Evolutionary conservation across 2,888 invertebrate genomes (phyloP).

Genomic region (Lasioglossum oenotherae): DNA sequence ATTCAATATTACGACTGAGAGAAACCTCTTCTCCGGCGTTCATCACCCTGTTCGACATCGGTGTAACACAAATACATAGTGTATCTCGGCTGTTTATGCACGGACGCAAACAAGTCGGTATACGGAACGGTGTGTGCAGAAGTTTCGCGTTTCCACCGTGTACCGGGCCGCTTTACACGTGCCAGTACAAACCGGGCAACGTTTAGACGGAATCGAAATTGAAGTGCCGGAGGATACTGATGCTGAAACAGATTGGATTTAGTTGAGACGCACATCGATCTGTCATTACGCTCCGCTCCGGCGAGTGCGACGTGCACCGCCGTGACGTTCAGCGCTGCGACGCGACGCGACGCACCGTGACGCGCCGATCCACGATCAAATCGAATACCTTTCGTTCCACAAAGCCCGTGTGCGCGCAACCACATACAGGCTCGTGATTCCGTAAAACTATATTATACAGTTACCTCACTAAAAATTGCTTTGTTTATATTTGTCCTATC

Average conservation of each 20-base stretch:
- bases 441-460: background rate
- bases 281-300: constrained; percentile 27
- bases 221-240: constrained; percentile 60
- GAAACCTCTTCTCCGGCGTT: background rate
- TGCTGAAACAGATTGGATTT: constrained; percentile 64
- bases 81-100: constrained; percentile 56
- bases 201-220: constrained; percentile 68
- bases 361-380: background rate
- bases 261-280: constrained; percentile 56
- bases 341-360: background rate
- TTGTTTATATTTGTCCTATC: background rate
- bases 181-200: constrained; percentile 60
- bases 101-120: constrained; percentile 54
- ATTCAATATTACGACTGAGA: background rate
- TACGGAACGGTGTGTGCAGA: constrained; percentile 40
- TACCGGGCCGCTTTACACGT: constrained; percentile 61
- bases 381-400: background rate
- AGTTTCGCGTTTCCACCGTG: constrained; percentile 46
- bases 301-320: background rate
- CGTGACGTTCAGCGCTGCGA: background rate
- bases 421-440: background rate
- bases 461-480: no score
- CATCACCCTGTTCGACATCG: background rate
- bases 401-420: background rate
- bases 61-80: constrained; percentile 18